Evolutionary conservation across 2,113 vertebrate genomes (phyloP).

Genomic region (Illadopsis cleaveri): DNA sequence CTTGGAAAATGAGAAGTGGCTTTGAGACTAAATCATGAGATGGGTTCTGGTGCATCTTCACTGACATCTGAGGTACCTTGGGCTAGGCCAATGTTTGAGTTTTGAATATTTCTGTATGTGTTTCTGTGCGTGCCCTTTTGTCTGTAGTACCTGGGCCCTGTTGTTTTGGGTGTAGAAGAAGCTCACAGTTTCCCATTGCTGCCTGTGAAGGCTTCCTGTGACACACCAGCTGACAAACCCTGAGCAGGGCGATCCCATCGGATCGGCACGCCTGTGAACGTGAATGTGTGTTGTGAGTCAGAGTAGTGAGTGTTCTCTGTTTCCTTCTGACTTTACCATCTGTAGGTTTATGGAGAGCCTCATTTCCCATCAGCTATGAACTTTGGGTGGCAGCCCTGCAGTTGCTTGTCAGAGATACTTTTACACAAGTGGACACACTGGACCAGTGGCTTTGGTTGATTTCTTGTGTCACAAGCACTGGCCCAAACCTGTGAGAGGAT

Average conservation of each 20-base stretch:
- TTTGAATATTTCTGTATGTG: background rate
- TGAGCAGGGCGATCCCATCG: background rate
- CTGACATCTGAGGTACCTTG: background rate
- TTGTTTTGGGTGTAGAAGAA: background rate
- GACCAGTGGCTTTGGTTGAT: background rate
- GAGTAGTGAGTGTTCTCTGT: background rate
- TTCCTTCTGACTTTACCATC: background rate
- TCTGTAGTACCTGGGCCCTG: accelerated
- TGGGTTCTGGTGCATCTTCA: background rate
- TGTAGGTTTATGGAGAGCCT: background rate
- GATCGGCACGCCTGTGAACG: accelerated
- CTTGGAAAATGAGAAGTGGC: background rate
- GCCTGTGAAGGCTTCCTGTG: background rate
- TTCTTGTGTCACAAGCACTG: accelerated
- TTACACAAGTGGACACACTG: background rate
- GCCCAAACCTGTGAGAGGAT: background rate
- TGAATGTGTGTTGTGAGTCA: background rate
- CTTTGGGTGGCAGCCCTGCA: background rate
- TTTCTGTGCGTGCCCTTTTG: background rate
- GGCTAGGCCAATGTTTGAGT: background rate
- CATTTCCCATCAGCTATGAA: background rate
- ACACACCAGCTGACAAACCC: background rate
- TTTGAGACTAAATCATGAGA: background rate
- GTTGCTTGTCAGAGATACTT: background rate
- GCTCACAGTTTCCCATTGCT: background rate